Conservation (phyloP, 2,113 vertebrate genomes). For the Phaetusa simplex region DNA sequence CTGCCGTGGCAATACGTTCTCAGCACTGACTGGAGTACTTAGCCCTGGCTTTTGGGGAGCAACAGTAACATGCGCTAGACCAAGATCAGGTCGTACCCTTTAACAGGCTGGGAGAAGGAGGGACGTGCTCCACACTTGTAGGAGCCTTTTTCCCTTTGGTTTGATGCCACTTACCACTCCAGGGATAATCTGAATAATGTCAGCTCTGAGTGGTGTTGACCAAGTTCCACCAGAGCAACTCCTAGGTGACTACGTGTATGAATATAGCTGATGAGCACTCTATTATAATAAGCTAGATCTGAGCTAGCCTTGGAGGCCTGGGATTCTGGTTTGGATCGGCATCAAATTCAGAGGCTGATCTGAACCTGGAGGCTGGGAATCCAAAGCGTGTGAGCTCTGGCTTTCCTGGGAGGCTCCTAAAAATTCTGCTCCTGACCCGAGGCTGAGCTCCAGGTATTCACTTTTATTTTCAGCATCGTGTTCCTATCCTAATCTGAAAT, state of each 20-base stretch:
- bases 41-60: neutral
- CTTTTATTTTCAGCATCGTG: neutral
- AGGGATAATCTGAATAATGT: neutral
- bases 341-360: neutral
- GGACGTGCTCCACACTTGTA: neutral
- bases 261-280: neutral
- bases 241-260: neutral
- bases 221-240: neutral
- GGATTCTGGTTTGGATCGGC: neutral
- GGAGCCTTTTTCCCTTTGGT: neutral
- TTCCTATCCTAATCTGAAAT: neutral
- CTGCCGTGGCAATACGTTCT: neutral
- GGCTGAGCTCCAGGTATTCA: rapidly evolving
- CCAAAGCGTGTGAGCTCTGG: neutral
- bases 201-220: neutral
- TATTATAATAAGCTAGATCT: neutral
- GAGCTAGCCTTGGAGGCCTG: neutral
- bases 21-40: neutral
- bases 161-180: neutral
- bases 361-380: neutral
- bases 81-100: neutral
- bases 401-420: neutral
- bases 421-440: neutral
- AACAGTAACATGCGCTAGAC: neutral
- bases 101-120: neutral